Percentiles rank a stretch among this genome's conserved stretches.
phyloP scores from a whole-genome alignment of 2,888 invertebrate species.

The Sussaba pulchella region DNA sequence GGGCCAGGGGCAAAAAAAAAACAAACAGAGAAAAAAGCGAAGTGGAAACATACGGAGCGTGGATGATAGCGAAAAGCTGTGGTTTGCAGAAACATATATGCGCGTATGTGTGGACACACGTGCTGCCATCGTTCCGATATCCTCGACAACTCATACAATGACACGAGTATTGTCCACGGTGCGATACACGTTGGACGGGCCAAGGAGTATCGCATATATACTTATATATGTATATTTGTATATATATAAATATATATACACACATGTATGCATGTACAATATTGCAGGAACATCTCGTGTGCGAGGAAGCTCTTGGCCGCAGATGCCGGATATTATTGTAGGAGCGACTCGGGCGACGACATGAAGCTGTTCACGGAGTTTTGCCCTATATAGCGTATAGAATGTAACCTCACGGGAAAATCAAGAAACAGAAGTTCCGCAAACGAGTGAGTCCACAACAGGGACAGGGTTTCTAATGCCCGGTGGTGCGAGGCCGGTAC shows the following conservation, averaged over 20 bases:
- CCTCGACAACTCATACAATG: constrained; percentile 29
- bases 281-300: not conserved
- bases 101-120: not conserved
- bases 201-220: constrained; percentile 1
- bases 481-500: not conserved
- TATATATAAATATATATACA: not conserved
- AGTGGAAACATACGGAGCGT: constrained; percentile 22
- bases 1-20: constrained; percentile 15
- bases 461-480: constrained; percentile 47
- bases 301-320: constrained; percentile 52
- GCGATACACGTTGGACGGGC: constrained; percentile 24
- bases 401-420: constrained; percentile 26
- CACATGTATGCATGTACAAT: constrained; percentile 1
- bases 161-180: constrained; percentile 47
- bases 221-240: constrained; percentile 1
- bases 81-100: constrained; percentile 3
- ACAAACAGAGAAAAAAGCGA: constrained; percentile 20
- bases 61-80: constrained; percentile 14
- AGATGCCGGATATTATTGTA: constrained; percentile 64
- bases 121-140: constrained; percentile 27
- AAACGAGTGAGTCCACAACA: constrained; percentile 20
- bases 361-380: constrained; percentile 27
- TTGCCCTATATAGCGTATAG: not conserved
- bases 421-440: constrained; percentile 30
- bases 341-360: constrained; percentile 34